Percentiles rank a stretch among this genome's conserved stretches.
phyloP scores from a whole-genome alignment of 2,888 invertebrate species.

The Eudemis profundana region DNA sequence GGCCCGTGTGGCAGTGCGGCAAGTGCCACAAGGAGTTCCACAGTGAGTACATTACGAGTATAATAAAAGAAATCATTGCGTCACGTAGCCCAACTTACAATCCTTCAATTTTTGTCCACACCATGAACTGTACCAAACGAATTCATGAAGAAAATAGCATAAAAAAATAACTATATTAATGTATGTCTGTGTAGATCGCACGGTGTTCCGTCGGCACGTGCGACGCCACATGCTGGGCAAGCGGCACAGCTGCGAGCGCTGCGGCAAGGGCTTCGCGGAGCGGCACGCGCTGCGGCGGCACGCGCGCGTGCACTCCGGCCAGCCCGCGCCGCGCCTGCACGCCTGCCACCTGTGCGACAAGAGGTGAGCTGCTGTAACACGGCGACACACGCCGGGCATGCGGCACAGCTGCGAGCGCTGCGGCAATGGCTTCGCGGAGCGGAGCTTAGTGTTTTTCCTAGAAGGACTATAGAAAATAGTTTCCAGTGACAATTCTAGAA shows the following conservation, averaged over 20 bases:
- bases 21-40: constrained; percentile 80
- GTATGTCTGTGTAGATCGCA: constrained; percentile 53
- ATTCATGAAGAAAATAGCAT: neutral
- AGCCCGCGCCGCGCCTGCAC: constrained; percentile 76
- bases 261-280: constrained; percentile 83
- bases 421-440: too few relatives aligned
- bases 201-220: constrained; percentile 79
- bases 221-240: constrained; percentile 81
- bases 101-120: too few relatives aligned
- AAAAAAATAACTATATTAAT: neutral
- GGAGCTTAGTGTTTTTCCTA: too few relatives aligned
- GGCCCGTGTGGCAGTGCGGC: constrained; percentile 70
- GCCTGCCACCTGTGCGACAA: constrained; percentile 71
- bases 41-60: constrained; percentile 74
- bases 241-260: constrained; percentile 78
- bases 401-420: too few relatives aligned
- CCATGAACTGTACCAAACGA: too few relatives aligned
- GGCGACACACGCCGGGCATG: too few relatives aligned
- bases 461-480: too few relatives aligned
- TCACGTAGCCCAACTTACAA: too few relatives aligned
- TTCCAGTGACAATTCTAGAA: too few relatives aligned
- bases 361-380: neutral
- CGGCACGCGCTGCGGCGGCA: constrained; percentile 81
- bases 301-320: constrained; percentile 80
- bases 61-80: too few relatives aligned